Evolutionary conservation across 2,888 invertebrate genomes (phyloP).

Genomic region (Plebejus argus): DNA sequence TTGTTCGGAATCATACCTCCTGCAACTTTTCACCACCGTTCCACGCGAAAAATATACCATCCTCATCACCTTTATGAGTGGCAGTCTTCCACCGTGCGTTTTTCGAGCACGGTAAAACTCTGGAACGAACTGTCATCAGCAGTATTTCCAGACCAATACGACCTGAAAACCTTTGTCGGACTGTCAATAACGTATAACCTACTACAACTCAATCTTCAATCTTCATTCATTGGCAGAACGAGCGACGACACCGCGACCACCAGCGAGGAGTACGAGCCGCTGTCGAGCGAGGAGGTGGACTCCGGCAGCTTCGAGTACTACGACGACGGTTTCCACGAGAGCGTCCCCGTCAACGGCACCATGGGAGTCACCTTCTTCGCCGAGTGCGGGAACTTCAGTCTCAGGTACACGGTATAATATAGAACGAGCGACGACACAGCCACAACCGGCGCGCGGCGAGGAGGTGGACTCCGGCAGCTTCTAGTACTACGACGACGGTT

Average conservation of each 20-base stretch:
- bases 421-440: constrained; percentile 57
- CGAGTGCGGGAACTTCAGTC: constrained; percentile 67
- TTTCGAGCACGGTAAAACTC: no score
- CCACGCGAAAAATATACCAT: no score
- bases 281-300: constrained; percentile 55
- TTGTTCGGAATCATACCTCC: no score
- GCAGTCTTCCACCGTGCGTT: no score
- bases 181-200: no score
- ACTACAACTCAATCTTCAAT: no score
- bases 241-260: constrained; percentile 59
- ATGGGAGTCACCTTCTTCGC: constrained; percentile 51
- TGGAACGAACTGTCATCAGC: no score
- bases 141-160: no score
- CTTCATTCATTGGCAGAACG: constrained; percentile 44
- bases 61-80: no score
- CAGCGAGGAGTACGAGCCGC: constrained; percentile 58
- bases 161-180: no score
- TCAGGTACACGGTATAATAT: no score
- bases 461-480: constrained; percentile 60
- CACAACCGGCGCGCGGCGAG: constrained; percentile 54
- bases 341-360: constrained; percentile 52
- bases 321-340: constrained; percentile 63
- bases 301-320: constrained; percentile 60
- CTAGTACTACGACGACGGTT: constrained; percentile 62
- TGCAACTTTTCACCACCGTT: no score